These are phyloP conservation scores for Pimpla rufipes DNA, from an alignment of 2,888 invertebrate species.

Conservation along the genomic window DNA sequence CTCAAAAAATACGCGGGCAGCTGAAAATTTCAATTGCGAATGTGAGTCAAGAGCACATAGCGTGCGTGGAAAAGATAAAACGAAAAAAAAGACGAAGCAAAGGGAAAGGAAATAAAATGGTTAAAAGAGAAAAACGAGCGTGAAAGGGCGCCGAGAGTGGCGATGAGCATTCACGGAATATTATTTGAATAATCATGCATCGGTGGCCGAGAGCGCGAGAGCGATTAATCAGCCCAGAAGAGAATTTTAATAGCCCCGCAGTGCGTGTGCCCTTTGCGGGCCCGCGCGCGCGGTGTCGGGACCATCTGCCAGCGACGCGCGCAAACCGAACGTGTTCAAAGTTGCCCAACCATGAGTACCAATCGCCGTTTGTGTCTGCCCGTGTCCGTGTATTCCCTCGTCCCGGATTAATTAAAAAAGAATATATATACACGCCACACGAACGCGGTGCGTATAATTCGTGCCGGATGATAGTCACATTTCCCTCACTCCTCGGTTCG, in stretches of 20 bases:
- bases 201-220: constrained; percentile 70
- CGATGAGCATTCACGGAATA: constrained; percentile 52
- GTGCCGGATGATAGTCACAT: constrained; percentile 24
- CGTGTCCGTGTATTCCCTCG: background rate
- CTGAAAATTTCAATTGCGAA: background rate
- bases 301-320: constrained; percentile 65
- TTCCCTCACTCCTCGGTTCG: constrained; percentile 3
- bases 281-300: constrained; percentile 38
- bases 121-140: background rate
- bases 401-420: constrained; percentile 67
- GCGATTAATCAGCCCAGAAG: constrained; percentile 78
- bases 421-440: constrained; percentile 41
- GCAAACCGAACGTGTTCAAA: constrained; percentile 47
- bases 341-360: constrained; percentile 64
- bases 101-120: no score
- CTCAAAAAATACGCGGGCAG: no score
- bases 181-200: constrained; percentile 77
- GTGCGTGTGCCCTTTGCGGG: constrained; percentile 40
- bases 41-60: no score
- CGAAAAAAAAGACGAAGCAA: background rate
- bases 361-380: constrained; percentile 52
- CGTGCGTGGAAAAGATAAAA: background rate
- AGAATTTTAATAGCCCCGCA: constrained; percentile 68
- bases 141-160: constrained; percentile 11
- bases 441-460: constrained; percentile 21